Base-by-base conservation (phyloP, 2,113 vertebrate genomes). In the Phyllostomus hastatus region DNA sequence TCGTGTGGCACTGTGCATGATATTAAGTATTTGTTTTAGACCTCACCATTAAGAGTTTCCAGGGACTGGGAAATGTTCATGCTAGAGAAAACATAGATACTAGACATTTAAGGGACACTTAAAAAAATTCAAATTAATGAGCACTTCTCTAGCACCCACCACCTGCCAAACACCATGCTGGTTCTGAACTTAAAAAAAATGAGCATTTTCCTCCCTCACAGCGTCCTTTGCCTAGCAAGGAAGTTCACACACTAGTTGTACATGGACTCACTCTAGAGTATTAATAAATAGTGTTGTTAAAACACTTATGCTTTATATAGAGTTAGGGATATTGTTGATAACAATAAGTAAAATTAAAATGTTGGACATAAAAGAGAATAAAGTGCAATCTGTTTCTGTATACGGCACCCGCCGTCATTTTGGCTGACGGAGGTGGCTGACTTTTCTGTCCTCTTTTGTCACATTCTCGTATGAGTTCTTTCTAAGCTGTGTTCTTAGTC, bases 361-460 rank as follows among this genome's bases (percentile, higher is more conserved):
- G 6, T 43, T 10, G 57, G 12, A 66, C 14, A 50, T 0, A 72
- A 76, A 83, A 78, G 26, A 2, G 41, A 84, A 54, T 15, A 5
- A 28, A 78, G 1, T n/a, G 0, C 10, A 0, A 0, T 35, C 43
- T 88, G 0, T 46, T 3, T 38, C 31, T 17, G n/a, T n/a, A 14
- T 33, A 0, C 52, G 57, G 67, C 17, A 38, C 14, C 1, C 4
- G 31, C n/a, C 20, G 33, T 57, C 35, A 15, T 14, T 10, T 24
- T 2, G 16, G 38, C 50, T 89, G 26, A 54, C 12, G 0, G 12
- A n/a, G n/a, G 43, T 38, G 24, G 52, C 6, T 69, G 41, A 46
- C 22, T 50, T 48, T 4, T 22, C 15, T n/a, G 33, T 1, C 10
- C 1, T 28, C 33, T 89, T 35, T 8, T 57, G 35, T 84, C 48